These are phyloP conservation scores for Astur gentilis DNA, from an alignment of 2,113 vertebrate species.

Conservation along the genomic window DNA sequence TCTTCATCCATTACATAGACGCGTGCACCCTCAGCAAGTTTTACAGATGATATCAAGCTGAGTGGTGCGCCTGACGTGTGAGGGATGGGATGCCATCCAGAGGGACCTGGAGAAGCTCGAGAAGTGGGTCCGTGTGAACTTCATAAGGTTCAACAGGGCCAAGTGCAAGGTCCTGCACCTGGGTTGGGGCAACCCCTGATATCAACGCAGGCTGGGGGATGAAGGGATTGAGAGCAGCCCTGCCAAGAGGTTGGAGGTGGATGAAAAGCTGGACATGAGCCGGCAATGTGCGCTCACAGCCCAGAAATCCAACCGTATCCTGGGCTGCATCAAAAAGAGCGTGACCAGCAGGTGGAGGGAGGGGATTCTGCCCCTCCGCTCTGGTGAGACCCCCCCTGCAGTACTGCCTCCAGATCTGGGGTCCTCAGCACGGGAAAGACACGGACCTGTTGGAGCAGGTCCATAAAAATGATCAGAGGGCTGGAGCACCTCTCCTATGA, in stretches of 20 bases:
- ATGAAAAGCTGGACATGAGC: not conserved
- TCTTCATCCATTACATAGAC: not conserved
- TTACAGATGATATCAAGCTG: not conserved
- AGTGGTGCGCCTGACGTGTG: not conserved
- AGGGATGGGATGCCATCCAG: not conserved
- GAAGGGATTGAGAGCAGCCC: not conserved
- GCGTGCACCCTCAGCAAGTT: not conserved
- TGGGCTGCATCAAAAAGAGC: not conserved
- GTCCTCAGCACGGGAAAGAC: not conserved
- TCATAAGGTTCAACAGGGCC: no score
- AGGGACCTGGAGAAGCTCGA: not conserved
- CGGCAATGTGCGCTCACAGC: not conserved
- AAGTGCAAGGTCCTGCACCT: not conserved
- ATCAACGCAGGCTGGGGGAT: not conserved
- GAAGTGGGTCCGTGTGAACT: not conserved
- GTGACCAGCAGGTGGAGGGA: not conserved
- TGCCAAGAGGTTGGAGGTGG: not conserved
- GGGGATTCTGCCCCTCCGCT: not conserved
- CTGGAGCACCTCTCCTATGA: not conserved
- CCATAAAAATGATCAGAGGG: not conserved
- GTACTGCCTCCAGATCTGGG: not conserved
- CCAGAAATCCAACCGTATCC: not conserved
- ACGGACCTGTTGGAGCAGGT: not conserved
- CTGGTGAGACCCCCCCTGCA: not conserved
- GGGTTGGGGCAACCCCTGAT: not conserved